Evolutionary conservation across 2,888 invertebrate species (phyloP).

Genomic region (Tupiocoris notatus): DNA sequence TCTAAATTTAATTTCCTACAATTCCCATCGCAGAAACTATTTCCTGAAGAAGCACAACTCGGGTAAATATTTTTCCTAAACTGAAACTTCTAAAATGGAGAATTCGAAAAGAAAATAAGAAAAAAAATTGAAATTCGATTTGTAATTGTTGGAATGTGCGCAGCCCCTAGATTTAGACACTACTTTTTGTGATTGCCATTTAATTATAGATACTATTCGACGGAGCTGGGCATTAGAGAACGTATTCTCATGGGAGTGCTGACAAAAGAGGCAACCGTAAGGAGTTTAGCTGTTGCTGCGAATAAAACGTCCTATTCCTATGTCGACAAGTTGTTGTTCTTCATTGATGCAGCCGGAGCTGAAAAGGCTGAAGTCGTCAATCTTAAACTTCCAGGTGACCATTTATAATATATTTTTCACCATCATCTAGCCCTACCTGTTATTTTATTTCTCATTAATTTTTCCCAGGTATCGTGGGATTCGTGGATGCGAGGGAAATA

Average conservation of each 20-base stretch:
- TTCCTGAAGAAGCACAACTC: too few species aligned
- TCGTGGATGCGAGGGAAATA: slow-evolving; percentile 74
- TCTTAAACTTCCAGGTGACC: slow-evolving; percentile 57
- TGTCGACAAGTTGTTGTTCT: slow-evolving; percentile 80
- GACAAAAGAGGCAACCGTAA: slow-evolving; percentile 70
- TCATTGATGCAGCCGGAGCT: slow-evolving; percentile 60
- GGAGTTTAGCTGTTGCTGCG: slow-evolving; percentile 74
- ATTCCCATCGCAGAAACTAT: too few species aligned
- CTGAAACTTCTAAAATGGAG: too few species aligned
- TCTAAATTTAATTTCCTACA: too few species aligned
- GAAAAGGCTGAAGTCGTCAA: slow-evolving; percentile 53
- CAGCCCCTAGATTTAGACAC: neutral
- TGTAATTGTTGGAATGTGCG: too few species aligned
- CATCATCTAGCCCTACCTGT: too few species aligned
- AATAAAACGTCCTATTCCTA: slow-evolving; percentile 84
- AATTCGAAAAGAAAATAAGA: too few species aligned
- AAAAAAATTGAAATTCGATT: too few species aligned
- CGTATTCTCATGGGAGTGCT: slow-evolving; percentile 85
- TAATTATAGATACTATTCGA: slow-evolving; percentile 76
- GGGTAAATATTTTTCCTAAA: too few species aligned
- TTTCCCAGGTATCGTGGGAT: slow-evolving; percentile 71
- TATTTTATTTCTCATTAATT: too few species aligned
- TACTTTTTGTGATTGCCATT: neutral
- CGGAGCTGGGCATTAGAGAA: slow-evolving; percentile 89
- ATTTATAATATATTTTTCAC: too few species aligned